Evolutionary conservation across 2,888 invertebrate species (phyloP).

Genomic region (Athalia cordata): DNA sequence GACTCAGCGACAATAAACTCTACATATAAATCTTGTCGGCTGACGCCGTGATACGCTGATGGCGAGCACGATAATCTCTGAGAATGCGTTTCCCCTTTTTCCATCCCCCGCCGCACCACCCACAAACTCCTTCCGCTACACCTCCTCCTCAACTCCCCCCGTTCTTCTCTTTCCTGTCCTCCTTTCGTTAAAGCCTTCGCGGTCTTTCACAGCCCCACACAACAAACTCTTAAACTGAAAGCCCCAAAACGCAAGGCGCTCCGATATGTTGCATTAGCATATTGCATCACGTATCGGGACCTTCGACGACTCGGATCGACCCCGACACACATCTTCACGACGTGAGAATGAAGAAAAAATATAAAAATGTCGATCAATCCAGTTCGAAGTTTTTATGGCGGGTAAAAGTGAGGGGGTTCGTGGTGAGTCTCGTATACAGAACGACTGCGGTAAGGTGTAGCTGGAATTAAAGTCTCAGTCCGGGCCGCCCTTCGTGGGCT

Average conservation of each 20-base stretch:
- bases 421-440: constrained; percentile 36
- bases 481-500: constrained; percentile 47
- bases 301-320: neutral
- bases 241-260: constrained; percentile 9
- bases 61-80: constrained; percentile 74
- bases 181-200: constrained; percentile 34
- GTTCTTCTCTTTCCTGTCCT: constrained; percentile 49
- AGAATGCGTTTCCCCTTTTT: constrained; percentile 71
- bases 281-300: neutral
- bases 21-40: constrained; percentile 74
- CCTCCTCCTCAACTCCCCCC: constrained; percentile 1
- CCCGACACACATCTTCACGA: neutral
- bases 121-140: neutral
- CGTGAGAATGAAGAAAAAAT: neutral
- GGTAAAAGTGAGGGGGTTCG: too few species aligned
- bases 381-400: constrained; percentile 45
- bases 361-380: constrained; percentile 55
- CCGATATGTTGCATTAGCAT: constrained; percentile 34
- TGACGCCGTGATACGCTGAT: constrained; percentile 74
- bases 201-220: constrained; percentile 39
- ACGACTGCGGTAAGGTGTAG: constrained; percentile 58
- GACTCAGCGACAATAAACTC: constrained; percentile 74
- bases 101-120: constrained; percentile 40
- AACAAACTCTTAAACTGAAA: neutral
- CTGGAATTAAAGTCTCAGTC: constrained; percentile 66